phyloP scores from a whole-genome alignment of 2,113 vertebrate genomes.

The Lathamus discolor region DNA sequence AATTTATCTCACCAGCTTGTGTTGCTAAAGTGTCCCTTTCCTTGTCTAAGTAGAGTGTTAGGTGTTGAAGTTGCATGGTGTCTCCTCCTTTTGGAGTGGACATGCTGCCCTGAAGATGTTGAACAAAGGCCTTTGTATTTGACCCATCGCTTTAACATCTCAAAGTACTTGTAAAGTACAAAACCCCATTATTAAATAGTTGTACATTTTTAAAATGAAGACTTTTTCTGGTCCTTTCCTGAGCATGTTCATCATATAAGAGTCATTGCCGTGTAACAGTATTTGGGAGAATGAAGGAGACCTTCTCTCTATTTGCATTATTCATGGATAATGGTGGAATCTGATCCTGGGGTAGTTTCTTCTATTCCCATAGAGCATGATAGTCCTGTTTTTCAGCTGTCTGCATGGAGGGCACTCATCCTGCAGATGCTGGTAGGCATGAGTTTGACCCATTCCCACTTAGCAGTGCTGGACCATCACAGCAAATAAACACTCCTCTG shows the following conservation, averaged over 20 bases:
- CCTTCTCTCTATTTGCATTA: neutral
- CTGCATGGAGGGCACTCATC: neutral
- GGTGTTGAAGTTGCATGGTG: neutral
- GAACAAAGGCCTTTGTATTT: neutral
- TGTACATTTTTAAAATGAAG: neutral
- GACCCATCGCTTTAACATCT: neutral
- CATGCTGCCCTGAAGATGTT: neutral
- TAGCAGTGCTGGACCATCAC: neutral
- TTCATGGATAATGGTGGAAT: neutral
- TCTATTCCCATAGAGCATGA: accelerated
- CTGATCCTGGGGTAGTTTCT: neutral
- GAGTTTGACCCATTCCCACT: neutral
- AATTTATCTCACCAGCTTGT: neutral
- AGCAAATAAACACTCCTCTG: neutral
- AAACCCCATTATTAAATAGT: neutral
- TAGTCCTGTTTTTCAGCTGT: neutral
- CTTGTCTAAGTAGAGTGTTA: neutral
- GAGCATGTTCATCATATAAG: neutral
- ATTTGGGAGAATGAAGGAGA: neutral
- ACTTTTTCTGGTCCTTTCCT: neutral
- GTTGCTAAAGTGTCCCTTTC: neutral
- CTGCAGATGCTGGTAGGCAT: neutral
- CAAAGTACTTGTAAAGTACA: neutral
- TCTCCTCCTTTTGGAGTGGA: neutral
- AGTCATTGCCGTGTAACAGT: neutral